A percentile compares a stretch with the other conserved stretches of the same genome.
These are phyloP conservation scores for Atrina japonica DNA, from an alignment of 2,888 invertebrate species.

Conservation along the genomic window DNA sequence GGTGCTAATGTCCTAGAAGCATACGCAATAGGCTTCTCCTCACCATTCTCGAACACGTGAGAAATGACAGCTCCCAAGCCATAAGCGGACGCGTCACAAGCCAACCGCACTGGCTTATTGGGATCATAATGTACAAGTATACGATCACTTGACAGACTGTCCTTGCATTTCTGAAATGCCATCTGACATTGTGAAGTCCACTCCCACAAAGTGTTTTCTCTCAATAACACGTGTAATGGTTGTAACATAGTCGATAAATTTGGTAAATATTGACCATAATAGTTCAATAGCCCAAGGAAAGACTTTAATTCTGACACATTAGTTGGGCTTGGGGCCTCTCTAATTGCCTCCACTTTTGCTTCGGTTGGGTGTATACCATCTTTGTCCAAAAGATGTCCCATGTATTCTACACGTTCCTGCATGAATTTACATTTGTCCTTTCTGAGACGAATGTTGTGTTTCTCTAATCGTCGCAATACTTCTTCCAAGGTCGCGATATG, in stretches of 20 bases:
- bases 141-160: too few species aligned
- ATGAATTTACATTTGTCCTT: constrained; percentile 37
- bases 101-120: constrained; percentile 41
- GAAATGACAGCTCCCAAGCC: too few species aligned
- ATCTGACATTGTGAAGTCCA: too few species aligned
- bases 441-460: constrained; percentile 35
- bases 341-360: constrained; percentile 37
- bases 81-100: too few species aligned
- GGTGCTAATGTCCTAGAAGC: too few species aligned
- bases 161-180: too few species aligned
- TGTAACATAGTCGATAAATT: constrained; percentile 34
- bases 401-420: constrained; percentile 34
- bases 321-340: constrained; percentile 36
- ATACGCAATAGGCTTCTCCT: too few species aligned
- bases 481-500: constrained; percentile 34
- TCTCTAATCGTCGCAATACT: constrained; percentile 32
- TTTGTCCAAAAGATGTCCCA: constrained; percentile 43
- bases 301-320: constrained; percentile 42
- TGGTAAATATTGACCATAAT: constrained; percentile 43
- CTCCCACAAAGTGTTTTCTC: too few species aligned
- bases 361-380: constrained; percentile 40
- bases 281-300: constrained; percentile 42
- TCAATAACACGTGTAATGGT: too few species aligned
- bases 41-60: too few species aligned
- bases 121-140: constrained; percentile 77